Conservation (phyloP, 92 coral and sea anemone genomes). For the Paragorgia papillata region DNA sequence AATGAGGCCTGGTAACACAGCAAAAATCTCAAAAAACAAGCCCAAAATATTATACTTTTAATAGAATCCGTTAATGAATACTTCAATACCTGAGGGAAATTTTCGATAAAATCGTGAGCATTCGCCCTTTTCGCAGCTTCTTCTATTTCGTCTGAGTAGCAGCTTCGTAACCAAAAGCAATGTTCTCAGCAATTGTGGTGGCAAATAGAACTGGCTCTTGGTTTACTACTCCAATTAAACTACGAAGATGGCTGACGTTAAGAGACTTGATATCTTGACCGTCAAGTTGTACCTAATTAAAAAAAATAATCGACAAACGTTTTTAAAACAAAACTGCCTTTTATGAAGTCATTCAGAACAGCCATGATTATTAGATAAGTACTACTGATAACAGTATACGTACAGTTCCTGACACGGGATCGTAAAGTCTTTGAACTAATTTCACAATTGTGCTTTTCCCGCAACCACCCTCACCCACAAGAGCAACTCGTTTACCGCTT, state of each 20-base stretch:
- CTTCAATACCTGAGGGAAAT: constrained; percentile 59
- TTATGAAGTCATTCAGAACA: no score
- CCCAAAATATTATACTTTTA: no score
- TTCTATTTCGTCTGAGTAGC: constrained; percentile 52
- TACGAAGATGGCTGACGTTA: constrained; percentile 48
- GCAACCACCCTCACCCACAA: constrained; percentile 22
- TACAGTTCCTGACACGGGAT: not conserved
- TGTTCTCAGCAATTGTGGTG: constrained; percentile 59
- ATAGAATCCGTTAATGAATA: no score
- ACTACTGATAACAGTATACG: no score
- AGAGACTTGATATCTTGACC: constrained; percentile 53
- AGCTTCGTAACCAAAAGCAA: constrained; percentile 52
- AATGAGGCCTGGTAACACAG: no score
- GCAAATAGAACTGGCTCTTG: constrained; percentile 63
- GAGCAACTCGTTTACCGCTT: constrained; percentile 30
- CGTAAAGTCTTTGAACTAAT: constrained; percentile 7
- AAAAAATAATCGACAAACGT: no score
- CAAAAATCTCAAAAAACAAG: no score
- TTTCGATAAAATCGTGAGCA: constrained; percentile 54
- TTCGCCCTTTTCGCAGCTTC: constrained; percentile 52
- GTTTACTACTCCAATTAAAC: constrained; percentile 56
- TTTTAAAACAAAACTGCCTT: no score
- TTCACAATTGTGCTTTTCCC: constrained; percentile 15
- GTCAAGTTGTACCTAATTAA: constrained; percentile 47
- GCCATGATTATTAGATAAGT: no score